Base-by-base conservation (phyloP, 2,797 vertebrate species). In the Microctenopoma stevenorrisi region DNA sequence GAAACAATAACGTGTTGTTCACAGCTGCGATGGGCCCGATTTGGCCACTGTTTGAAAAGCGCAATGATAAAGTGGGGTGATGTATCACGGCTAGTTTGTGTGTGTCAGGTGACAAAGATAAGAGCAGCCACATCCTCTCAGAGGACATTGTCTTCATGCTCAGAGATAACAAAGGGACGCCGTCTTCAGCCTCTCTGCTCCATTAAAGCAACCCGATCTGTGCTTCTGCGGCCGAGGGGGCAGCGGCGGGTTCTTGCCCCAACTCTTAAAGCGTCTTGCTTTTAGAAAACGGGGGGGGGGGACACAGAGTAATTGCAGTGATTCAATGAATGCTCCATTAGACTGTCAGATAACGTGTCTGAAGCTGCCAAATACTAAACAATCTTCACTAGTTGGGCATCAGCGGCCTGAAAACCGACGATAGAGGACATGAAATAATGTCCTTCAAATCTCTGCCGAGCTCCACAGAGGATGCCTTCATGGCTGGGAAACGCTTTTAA, bases 81-180 rank as follows among this genome's bases (percentile, higher is more conserved):
- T 90, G 86, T 74, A 88, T 87, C 80, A 66, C 78, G 40, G 83
- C 72, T 76, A 69, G 73, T 81, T 67, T 68, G 68, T 83, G 70
- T 86, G 90, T 88, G 87, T 90, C 90, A 89, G 88, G 81, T 92
- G 89, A 88, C 86, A 84, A 37, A 82, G 88, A 90, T 90, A 87
- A 86, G 68, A 54, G 75, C 76, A 63, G 83, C 82, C 84, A 76
- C 86, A 88, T 82, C 85, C 82, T 90, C 86, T 84, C 84, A 14
- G 70, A 88, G 85, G 86, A 88, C 85, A 72, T 30, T 68, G 88
- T 88, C 81, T 81, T 77, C 58, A 7, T 61, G 26, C 82, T 74
- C 62, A 30, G 54, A 80, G 88, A 91, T 89, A 90, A 89, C 78
- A 63, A 56, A 72, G 65, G 57, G 58, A 69, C 50, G 78, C 53